Evolutionary conservation across 2,113 vertebrate species (phyloP), one percentile per base, ranked within the genome.

Genomic region (Clarias batrachus): DNA sequence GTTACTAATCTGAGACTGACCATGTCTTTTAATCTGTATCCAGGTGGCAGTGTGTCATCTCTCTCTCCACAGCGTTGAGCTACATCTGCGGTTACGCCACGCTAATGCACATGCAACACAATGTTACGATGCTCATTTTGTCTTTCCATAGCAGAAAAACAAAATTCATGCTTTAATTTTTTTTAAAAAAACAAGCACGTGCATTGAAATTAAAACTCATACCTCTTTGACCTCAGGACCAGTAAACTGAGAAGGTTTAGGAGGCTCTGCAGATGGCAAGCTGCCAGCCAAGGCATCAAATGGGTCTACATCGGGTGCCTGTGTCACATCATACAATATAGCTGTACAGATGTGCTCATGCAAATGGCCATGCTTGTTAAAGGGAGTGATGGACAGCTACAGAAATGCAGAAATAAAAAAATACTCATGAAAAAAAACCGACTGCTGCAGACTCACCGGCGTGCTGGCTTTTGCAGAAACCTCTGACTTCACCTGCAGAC

Each of bases 201-300:
- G 71, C 16, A 14, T 10, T 63, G 27, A 33, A 48, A 48, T 33
- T 60, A 2, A 68, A n/a, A 37, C 52, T 48, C 17, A 59, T 84
- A 96, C 95, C 94, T 95, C 95, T 86, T 4, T 89, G 83, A 95
- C 92, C 85, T 94, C 90, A 73, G 94, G 93, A 25, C 95, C 93
- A 0, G 91, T 93, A 90, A 90, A 94, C 54, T 81, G 81, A 17
- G 93, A 92, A 13, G 82, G 37, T 52, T 33, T 85, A 16, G 87
- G 91, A 21, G 91, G 62, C 59, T 91, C 86, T 76, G 87, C n/a
- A 3, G 93, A 81, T 2, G 94, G 92, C 48, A 96, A 88, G n/a
- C 37, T 92, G 89, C 48, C 90, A 81, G 92, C 92, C 87, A 96
- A 90, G 81, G 92, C 92, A 1, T 94, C 94, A 1, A 95, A 88